Conservation (phyloP, 1,140 invertebrate species). For the Drosophila bipectinata region DNA sequence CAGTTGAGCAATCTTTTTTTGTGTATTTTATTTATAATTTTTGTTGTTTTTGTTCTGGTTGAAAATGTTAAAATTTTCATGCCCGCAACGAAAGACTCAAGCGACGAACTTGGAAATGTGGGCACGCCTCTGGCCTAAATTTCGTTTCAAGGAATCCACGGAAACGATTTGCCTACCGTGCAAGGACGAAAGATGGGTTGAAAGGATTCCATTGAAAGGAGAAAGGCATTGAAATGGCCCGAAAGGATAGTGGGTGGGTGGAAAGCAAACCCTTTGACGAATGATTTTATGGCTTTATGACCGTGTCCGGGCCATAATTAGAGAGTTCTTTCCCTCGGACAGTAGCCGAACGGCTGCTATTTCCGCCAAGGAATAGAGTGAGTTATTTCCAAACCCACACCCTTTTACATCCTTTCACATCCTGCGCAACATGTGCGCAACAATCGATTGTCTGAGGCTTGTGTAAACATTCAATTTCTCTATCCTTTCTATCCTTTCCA, state of each 20-base stretch:
- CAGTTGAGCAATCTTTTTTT: constrained; percentile 67
- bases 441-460: constrained; percentile 43
- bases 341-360: constrained; percentile 45
- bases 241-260: background rate
- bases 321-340: constrained; percentile 42
- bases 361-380: constrained; percentile 48
- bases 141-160: constrained; percentile 42
- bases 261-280: constrained; percentile 61
- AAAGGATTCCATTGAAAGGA: constrained; percentile 39
- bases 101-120: constrained; percentile 61
- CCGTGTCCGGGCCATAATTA: constrained; percentile 76
- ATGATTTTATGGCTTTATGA: constrained; percentile 72
- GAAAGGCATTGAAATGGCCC: constrained; percentile 54
- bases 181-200: constrained; percentile 49
- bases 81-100: constrained; percentile 64
- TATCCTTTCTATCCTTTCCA: constrained; percentile 17
- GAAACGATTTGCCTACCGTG: constrained; percentile 70
- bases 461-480: constrained; percentile 57
- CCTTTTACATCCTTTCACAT: constrained; percentile 36
- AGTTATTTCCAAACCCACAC: constrained; percentile 19
- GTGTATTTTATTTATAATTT: constrained; percentile 23
- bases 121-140: constrained; percentile 32
- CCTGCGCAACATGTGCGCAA: constrained; percentile 64
- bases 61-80: constrained; percentile 22
- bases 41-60: constrained; percentile 21